Conservation (phyloP, 1,140 invertebrate genomes). For the Neodiprion virginianus region DNA sequence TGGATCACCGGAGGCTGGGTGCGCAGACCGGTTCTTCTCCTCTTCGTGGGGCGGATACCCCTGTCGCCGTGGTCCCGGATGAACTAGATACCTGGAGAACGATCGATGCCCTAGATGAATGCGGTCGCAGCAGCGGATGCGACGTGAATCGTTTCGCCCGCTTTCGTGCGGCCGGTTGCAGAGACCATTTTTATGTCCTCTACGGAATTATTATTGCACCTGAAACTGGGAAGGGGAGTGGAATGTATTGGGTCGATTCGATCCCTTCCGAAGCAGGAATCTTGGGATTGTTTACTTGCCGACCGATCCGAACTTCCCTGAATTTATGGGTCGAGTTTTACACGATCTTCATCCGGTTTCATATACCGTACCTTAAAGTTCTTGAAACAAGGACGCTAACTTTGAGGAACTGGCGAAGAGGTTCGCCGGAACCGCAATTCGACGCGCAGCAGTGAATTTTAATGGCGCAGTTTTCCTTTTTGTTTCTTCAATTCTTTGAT, state of each 20-base stretch:
- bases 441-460: neutral
- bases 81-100: neutral
- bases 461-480: neutral
- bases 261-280: neutral
- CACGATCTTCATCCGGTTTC: neutral
- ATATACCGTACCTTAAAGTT: neutral
- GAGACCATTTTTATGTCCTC: too few relatives aligned
- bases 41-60: neutral
- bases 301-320: neutral
- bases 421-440: neutral
- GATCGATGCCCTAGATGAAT: conserved; percentile 2
- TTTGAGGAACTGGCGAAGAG: too few relatives aligned
- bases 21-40: neutral
- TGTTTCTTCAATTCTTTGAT: too few relatives aligned
- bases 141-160: neutral
- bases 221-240: neutral
- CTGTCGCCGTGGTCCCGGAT: neutral
- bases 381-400: neutral
- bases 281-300: neutral
- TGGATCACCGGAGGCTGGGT: neutral
- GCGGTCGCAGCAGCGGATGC: neutral
- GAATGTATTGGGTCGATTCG: neutral
- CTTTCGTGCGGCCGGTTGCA: too few relatives aligned
- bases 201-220: neutral
- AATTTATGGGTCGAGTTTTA: neutral